phyloP scores from a whole-genome alignment of 2,113 vertebrate genomes.

The Forbesichthys papilliferus region DNA sequence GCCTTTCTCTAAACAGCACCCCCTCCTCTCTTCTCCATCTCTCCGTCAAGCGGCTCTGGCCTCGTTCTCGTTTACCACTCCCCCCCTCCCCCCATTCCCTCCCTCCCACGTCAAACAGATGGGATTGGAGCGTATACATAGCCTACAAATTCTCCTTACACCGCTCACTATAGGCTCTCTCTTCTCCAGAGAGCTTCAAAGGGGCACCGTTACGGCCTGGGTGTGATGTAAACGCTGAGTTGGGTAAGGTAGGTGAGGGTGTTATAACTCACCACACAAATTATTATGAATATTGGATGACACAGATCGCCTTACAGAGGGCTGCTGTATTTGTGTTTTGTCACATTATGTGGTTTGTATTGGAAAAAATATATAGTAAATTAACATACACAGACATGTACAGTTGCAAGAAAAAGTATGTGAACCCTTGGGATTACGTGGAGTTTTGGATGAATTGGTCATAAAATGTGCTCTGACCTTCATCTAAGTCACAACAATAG shows the following conservation, averaged over 20 bases:
- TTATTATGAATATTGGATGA: background rate
- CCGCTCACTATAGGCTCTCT: slow-evolving; percentile 18
- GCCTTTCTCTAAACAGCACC: slow-evolving; percentile 49
- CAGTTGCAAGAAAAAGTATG: too few species aligned
- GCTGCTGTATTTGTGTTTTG: too few species aligned
- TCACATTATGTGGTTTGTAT: too few species aligned
- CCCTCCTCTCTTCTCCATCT: slow-evolving; percentile 55
- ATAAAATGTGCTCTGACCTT: too few species aligned
- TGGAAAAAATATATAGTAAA: too few species aligned
- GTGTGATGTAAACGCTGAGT: slow-evolving; percentile 44
- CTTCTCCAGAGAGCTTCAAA: slow-evolving; percentile 30
- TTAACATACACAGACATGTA: too few species aligned
- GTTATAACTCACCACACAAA: background rate
- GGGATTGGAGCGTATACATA: slow-evolving; percentile 72
- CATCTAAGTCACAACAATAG: too few species aligned
- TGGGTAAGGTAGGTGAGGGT: background rate
- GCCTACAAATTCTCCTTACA: slow-evolving; percentile 39
- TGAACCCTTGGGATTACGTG: too few species aligned
- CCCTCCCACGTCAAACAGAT: slow-evolving; percentile 73
- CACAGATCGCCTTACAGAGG: background rate
- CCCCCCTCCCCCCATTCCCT: slow-evolving; percentile 28
- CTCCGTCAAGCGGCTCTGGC: slow-evolving; percentile 63
- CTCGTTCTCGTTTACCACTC: slow-evolving; percentile 77
- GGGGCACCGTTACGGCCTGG: background rate
- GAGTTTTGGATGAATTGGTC: too few species aligned